Evolutionary conservation across 2,888 invertebrate genomes (phyloP).

Genomic region (Hypomecis punctinalis): DNA sequence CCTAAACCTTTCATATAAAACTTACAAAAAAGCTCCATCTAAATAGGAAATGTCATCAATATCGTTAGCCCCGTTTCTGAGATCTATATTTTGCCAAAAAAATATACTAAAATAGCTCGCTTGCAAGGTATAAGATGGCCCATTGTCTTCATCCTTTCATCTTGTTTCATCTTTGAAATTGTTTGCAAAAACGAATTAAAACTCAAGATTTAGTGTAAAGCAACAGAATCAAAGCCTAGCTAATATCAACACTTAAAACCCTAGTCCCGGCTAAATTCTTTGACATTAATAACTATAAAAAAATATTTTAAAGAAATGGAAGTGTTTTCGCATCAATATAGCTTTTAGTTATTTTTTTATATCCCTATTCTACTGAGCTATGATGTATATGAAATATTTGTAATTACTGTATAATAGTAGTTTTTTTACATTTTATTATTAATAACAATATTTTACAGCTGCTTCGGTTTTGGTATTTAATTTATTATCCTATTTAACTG

Average conservation of each 20-base stretch:
- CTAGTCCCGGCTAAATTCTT: constrained; percentile 23
- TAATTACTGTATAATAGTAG: neutral
- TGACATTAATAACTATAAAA: constrained; percentile 6
- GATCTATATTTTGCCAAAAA: too few species aligned
- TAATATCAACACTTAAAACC: constrained; percentile 12
- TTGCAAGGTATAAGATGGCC: too few species aligned
- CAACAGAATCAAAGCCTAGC: constrained; percentile 7
- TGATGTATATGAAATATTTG: neutral
- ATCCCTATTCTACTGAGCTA: neutral
- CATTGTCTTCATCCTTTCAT: too few species aligned
- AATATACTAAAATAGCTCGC: too few species aligned
- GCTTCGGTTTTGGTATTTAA: neutral
- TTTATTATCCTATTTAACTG: constrained; percentile 13
- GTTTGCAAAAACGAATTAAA: too few species aligned
- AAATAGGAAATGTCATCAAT: too few species aligned
- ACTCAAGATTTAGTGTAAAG: neutral
- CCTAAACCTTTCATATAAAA: too few species aligned
- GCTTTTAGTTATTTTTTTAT: constrained; percentile 7
- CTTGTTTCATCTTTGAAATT: too few species aligned
- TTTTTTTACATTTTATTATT: neutral
- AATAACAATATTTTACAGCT: neutral
- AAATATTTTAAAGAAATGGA: neutral
- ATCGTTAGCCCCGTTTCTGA: too few species aligned
- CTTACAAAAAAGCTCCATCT: too few species aligned
- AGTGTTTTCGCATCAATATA: neutral